Base-by-base conservation (phyloP, 2,797 vertebrate species). In the Alectoris magna region DNA sequence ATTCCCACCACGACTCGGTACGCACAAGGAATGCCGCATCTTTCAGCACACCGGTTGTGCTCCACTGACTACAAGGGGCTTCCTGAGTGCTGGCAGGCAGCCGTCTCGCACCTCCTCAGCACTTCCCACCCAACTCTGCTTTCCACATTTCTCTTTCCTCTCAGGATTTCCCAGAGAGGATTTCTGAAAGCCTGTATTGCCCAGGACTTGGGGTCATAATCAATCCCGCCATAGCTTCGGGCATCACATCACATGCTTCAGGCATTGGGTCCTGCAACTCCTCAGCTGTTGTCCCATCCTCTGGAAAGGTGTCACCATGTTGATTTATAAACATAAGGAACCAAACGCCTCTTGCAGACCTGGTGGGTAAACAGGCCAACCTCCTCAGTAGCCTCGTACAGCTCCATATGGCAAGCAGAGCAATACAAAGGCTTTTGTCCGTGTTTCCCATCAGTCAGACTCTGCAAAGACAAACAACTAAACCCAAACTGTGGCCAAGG, bases 371-470 rank as follows among this genome's bases (percentile, higher is more conserved):
- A 88, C 29, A 88, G 70, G 22, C 7, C 43, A 70, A 62, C 44
- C 48, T 60, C 43, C 63, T 26, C 44, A 44, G 70, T 58, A 90
- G 79, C 66, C 56, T 43, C 16, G 4, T 7, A 48, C 29, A 46
- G 84, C 82, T 76, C 70, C 96, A 96, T 95, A 88, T 96, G 96
- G 96, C 87, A 83, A 95, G 71, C 96, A 96, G 95, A 96, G 55
- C 74, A 83, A 46, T 80, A 91, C 83, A 93, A 90, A 84, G 91
- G 74, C 84, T 95, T 95, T 94, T 95, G 87, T 96, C 49, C 9
- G 0, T 66, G 8, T 84, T 92, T 96, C 91, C 59, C 84, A 94
- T 59, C 90, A 74, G 85, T 85, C 91, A 96, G 79, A 11, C 55
- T 38, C 64, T 43, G 72, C 46, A 79, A 93, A 96, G 93, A 95